These are phyloP conservation scores for Zophobas atratus DNA, from an alignment of 1,140 invertebrate species.

Conservation along the genomic window DNA sequence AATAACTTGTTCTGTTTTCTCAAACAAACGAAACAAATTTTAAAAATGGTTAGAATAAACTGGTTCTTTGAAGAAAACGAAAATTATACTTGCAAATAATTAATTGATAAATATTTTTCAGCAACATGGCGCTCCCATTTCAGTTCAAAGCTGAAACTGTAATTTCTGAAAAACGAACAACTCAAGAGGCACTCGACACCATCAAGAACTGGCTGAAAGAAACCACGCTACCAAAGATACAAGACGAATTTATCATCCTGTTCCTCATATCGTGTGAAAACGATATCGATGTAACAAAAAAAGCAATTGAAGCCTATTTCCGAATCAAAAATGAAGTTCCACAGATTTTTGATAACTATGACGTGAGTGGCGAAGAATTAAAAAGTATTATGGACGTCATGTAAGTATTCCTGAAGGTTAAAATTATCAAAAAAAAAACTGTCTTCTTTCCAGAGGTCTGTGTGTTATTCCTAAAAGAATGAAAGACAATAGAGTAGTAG, in stretches of 20 bases:
- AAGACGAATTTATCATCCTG: constrained; percentile 68
- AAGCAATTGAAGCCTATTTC: constrained; percentile 74
- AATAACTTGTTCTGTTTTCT: too few relatives aligned
- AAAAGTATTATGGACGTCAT: constrained; percentile 60
- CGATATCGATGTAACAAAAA: constrained; percentile 70
- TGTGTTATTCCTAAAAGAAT: not conserved
- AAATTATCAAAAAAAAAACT: not conserved
- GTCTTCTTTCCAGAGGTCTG: not conserved
- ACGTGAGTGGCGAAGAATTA: constrained; percentile 62
- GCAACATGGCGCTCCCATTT: not conserved
- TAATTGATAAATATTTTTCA: too few relatives aligned
- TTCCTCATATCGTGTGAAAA: constrained; percentile 75
- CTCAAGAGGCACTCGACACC: not conserved
- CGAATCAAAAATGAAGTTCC: constrained; percentile 70
- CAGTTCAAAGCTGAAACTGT: constrained; percentile 14
- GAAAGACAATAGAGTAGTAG: not conserved
- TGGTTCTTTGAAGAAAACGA: too few relatives aligned
- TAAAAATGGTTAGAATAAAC: too few relatives aligned
- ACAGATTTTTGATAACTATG: constrained; percentile 72
- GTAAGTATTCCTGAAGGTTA: constrained; percentile 56
- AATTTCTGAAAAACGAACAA: constrained; percentile 24
- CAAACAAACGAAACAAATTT: too few relatives aligned
- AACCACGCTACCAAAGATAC: constrained; percentile 41
- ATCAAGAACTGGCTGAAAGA: constrained; percentile 18
- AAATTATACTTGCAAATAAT: too few relatives aligned